Percentiles rank a stretch among this genome's conserved stretches.
phyloP scores from a whole-genome alignment of 2,797 vertebrate genomes.

The Thalassophryne amazonica region DNA sequence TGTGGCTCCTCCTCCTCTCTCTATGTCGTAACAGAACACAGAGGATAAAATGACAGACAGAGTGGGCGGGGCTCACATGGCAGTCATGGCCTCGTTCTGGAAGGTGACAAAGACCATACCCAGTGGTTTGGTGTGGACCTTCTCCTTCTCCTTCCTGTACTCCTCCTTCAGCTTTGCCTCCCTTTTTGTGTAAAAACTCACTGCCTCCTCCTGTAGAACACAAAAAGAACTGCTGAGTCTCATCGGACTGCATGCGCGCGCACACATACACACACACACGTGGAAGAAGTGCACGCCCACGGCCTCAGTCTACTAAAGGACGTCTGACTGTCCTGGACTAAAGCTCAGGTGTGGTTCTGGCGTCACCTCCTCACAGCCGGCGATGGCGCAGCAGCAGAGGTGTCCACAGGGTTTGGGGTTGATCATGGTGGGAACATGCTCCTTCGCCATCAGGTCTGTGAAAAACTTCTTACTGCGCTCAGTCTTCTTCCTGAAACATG shows the following conservation, averaged over 20 bases:
- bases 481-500: constrained; percentile 86
- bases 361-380: constrained; percentile 91
- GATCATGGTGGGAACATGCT: constrained; percentile 92
- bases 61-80: constrained; percentile 80
- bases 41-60: neutral
- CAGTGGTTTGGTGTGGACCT: constrained; percentile 93
- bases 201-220: constrained; percentile 87
- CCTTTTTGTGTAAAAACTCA: constrained; percentile 90
- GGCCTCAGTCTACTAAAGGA: no score
- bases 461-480: constrained; percentile 95
- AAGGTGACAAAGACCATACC: constrained; percentile 98
- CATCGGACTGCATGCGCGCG: neutral
- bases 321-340: no score
- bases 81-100: constrained; percentile 94
- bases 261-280: neutral
- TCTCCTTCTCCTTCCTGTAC: constrained; percentile 94
- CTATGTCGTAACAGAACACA: no score
- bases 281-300: no score
- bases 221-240: neutral
- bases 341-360: no score
- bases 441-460: constrained; percentile 89
- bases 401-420: constrained; percentile 97
- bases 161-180: constrained; percentile 95
- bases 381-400: constrained; percentile 92
- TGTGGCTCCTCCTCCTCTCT: no score